These are phyloP conservation scores for Pipa parva DNA, from an alignment of 2,113 vertebrate genomes.

Conservation along the genomic window DNA sequence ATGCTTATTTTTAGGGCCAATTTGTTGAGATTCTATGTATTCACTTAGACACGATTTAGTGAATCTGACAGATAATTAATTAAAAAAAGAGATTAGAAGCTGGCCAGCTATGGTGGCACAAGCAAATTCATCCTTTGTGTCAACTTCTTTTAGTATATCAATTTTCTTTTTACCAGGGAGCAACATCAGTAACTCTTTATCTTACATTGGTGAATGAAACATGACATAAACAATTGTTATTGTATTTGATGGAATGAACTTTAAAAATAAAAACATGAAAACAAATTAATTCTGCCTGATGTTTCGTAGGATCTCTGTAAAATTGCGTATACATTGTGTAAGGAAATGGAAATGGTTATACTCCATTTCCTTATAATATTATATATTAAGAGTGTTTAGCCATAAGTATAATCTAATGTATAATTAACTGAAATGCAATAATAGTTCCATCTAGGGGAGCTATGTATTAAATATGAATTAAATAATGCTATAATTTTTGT, in stretches of 20 bases:
- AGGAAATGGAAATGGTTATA: too few relatives aligned
- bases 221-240: slow-evolving; percentile 61
- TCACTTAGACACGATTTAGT: slow-evolving; percentile 50
- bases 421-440: too few relatives aligned
- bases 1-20: slow-evolving; percentile 65
- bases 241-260: slow-evolving; percentile 47
- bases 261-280: slow-evolving; percentile 44
- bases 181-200: slow-evolving; percentile 55
- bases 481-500: too few relatives aligned
- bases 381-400: not conserved
- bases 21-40: slow-evolving; percentile 53
- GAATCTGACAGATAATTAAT: slow-evolving; percentile 72
- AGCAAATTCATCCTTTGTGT: slow-evolving; percentile 58
- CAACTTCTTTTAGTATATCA: slow-evolving; percentile 49
- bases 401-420: not conserved
- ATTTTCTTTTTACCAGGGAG: slow-evolving; percentile 42
- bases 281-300: slow-evolving; percentile 45
- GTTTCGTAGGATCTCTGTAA: not conserved
- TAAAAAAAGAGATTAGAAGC: slow-evolving; percentile 52
- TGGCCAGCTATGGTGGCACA: slow-evolving; percentile 49
- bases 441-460: too few relatives aligned
- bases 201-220: slow-evolving; percentile 62
- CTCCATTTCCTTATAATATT: too few relatives aligned
- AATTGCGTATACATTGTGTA: too few relatives aligned
- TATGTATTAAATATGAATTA: too few relatives aligned